Evolutionary conservation across 1,140 invertebrate genomes (phyloP).

Genomic region (Telenomus remus): DNA sequence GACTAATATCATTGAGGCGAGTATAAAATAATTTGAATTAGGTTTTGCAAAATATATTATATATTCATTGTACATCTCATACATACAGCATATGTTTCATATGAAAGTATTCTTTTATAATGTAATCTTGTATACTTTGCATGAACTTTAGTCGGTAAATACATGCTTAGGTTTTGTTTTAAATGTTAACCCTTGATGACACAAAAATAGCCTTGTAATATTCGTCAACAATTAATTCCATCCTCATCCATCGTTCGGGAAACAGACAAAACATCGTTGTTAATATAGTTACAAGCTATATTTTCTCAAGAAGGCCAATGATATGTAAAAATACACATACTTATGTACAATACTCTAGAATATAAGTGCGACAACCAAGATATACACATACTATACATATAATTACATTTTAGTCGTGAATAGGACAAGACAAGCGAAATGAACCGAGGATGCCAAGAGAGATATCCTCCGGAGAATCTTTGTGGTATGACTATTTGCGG

Average conservation of each 20-base stretch:
- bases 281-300: conserved; percentile 70
- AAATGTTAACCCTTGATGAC: conserved; percentile 36
- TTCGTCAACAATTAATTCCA: conserved; percentile 43
- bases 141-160: conserved; percentile 36
- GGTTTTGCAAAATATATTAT: conserved; percentile 45
- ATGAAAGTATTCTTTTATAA: conserved; percentile 44
- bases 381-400: conserved; percentile 74
- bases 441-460: conserved; percentile 26
- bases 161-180: conserved; percentile 26
- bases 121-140: conserved; percentile 35
- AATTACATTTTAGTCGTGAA: conserved; percentile 64
- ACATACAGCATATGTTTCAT: conserved; percentile 42
- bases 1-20: too few relatives aligned
- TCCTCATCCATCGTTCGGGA: conserved; percentile 41
- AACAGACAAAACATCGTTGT: conserved; percentile 61
- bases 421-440: conserved; percentile 50
- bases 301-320: conserved; percentile 72
- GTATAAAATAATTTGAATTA: conserved; percentile 7
- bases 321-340: conserved; percentile 75
- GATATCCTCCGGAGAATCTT: conserved; percentile 36
- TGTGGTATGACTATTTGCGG: conserved; percentile 22
- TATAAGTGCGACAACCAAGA: conserved; percentile 73
- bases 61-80: conserved; percentile 49
- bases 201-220: conserved; percentile 49
- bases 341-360: conserved; percentile 74